Conservation (phyloP, 2,797 vertebrate species). For the Dermochelys coriacea region DNA sequence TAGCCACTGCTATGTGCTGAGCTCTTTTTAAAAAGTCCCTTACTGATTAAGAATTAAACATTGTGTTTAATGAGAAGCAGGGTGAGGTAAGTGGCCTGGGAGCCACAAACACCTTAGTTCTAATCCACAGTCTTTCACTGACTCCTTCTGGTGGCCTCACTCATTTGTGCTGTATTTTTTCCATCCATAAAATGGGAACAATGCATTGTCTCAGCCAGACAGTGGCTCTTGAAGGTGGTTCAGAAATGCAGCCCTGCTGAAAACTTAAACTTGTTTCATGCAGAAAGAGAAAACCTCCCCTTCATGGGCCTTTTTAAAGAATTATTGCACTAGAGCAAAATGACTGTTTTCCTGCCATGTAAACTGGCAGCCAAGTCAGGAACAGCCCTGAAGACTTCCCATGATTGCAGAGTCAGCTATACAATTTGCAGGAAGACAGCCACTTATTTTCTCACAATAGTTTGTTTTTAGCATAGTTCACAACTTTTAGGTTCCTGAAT, state of each 20-base stretch:
- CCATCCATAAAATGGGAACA: constrained; percentile 37
- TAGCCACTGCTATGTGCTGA: not conserved
- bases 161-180: constrained; percentile 46
- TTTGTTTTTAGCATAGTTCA: constrained; percentile 79
- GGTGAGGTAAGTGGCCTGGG: not conserved
- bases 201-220: constrained; percentile 19
- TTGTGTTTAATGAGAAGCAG: not conserved
- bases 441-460: constrained; percentile 79
- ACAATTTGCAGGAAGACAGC: constrained; percentile 78
- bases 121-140: not conserved
- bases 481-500: constrained; percentile 77
- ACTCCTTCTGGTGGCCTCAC: accelerated
- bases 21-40: not conserved
- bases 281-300: constrained; percentile 66
- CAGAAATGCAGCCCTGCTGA: constrained; percentile 50
- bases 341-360: constrained; percentile 77
- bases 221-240: not conserved
- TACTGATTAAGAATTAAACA: not conserved
- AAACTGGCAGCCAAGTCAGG: constrained; percentile 78
- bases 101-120: not conserved
- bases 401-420: constrained; percentile 70
- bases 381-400: constrained; percentile 74
- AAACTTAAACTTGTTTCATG: constrained; percentile 61
- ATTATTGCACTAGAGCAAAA: constrained; percentile 74
- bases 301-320: constrained; percentile 70